Evolutionary conservation across 2,797 vertebrate species (phyloP), one percentile per base, ranked within the genome.

Genomic region (Halcyon leucocephala): DNA sequence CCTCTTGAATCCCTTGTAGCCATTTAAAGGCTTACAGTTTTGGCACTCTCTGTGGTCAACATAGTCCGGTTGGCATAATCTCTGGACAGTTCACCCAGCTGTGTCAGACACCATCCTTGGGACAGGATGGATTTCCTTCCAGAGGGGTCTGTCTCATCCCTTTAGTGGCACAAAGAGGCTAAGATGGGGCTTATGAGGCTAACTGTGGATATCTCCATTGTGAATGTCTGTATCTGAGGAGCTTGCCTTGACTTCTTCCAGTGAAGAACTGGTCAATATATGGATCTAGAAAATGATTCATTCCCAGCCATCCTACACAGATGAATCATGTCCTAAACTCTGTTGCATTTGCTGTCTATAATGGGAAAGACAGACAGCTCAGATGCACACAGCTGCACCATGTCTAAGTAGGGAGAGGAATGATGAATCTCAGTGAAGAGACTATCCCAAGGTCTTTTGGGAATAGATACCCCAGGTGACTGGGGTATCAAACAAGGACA

Each of bases 201-300:
- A n/a, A 42, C 26, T 4, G 3, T 37, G 42, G 39, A 17, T 18
- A 11, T 71, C 57, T 71, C 14, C 51, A 66, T 4, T 11, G 12
- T 35, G 14, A 31, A 5, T 22, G 8, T n/a, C 29, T 79, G 3
- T 46, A 42, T 22, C 58, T 41, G 13, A 87, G 62, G 55, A 70
- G 20, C 33, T 91, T 54, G 29, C 21, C 35, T 55, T 42, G 69
- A 26, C 33, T 88, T 44, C 48, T 88, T 44, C 44, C 37, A 14
- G 4, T 5, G 48, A 71, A 28, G 29, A 66, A 13, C n/a, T 87
- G 82, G 84, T 85, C 91, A 92, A 82, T 87, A 31, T 46, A 79
- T 72, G 82, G 82, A 82, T 77, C 71, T 82, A 79, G 67, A 84
- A 46, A 55, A 85, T 60, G 86, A 92, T 33, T 96, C 83, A 93